Evolutionary conservation across 1,140 invertebrate genomes (phyloP).

Genomic region (Rhizoglyphus robini): DNA sequence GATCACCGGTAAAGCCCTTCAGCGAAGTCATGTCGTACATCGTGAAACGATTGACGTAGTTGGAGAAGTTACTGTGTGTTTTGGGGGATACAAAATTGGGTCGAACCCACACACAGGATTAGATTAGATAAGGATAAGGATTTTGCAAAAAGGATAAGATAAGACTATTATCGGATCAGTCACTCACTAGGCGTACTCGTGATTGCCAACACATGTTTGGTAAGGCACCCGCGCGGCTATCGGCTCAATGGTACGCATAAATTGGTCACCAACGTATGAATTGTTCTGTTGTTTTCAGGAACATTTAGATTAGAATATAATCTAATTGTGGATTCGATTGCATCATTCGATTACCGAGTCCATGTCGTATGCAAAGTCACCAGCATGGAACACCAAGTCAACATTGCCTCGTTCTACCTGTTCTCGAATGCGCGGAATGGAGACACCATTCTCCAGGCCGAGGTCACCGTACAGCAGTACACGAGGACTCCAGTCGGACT

Average conservation of each 20-base stretch:
- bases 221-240: constrained; percentile 76
- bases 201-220: constrained; percentile 79
- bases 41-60: constrained; percentile 62
- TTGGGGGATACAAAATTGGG: background rate
- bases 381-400: constrained; percentile 78
- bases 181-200: constrained; percentile 67
- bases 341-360: constrained; percentile 41
- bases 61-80: constrained; percentile 68
- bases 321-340: background rate
- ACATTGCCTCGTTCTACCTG: constrained; percentile 62
- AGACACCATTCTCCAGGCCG: constrained; percentile 70
- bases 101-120: constrained; percentile 60
- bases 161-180: background rate
- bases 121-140: constrained; percentile 26
- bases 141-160: too few species aligned
- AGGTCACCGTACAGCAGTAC: constrained; percentile 79
- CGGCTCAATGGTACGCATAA: constrained; percentile 75
- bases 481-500: constrained; percentile 19
- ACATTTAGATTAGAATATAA: constrained; percentile 11
- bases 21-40: constrained; percentile 26
- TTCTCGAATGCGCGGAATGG: constrained; percentile 61
- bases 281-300: constrained; percentile 48
- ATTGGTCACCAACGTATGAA: constrained; percentile 65
- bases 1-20: too few species aligned
- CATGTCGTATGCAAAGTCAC: constrained; percentile 91